Conservation (phyloP, 1,140 invertebrate species). For the Palaemon carinicauda region DNA sequence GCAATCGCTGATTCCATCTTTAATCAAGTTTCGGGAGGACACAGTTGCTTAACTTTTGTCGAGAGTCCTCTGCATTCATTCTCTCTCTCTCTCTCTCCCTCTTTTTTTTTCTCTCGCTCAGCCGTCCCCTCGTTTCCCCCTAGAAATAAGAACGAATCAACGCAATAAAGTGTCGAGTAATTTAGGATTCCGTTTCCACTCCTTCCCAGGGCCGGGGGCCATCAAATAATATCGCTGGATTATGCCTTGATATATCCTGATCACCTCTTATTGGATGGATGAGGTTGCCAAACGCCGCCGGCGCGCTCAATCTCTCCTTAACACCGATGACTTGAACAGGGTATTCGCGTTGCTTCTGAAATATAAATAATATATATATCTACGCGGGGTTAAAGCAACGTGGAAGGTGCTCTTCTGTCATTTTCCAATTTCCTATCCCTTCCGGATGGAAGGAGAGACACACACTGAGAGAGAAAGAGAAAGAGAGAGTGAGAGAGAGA, state of each 20-base stretch:
- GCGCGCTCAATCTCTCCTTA: neutral
- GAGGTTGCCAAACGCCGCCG: conserved; percentile 13
- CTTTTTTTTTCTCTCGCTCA: neutral
- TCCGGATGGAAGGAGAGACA: no score
- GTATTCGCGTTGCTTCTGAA: no score
- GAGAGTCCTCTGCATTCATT: no score
- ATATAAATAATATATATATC: no score
- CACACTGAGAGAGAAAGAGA: neutral
- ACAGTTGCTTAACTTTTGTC: no score
- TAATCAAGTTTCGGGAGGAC: no score
- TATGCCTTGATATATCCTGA: conserved; percentile 54
- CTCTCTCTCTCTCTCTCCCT: neutral
- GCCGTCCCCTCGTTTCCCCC: no score
- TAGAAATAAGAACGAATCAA: neutral
- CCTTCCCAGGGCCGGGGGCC: conserved; percentile 20
- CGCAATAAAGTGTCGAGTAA: conserved; percentile 30
- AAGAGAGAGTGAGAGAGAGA: neutral
- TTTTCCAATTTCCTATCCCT: no score
- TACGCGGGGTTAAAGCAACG: no score
- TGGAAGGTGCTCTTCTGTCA: no score
- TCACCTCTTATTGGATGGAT: conserved; percentile 49
- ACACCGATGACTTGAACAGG: no score
- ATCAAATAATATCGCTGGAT: conserved; percentile 53
- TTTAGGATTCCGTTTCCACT: conserved; percentile 26
- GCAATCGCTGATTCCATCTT: neutral